Base-by-base conservation (phyloP, 2,113 vertebrate genomes). In the Leptobrachium ailaonicum region DNA sequence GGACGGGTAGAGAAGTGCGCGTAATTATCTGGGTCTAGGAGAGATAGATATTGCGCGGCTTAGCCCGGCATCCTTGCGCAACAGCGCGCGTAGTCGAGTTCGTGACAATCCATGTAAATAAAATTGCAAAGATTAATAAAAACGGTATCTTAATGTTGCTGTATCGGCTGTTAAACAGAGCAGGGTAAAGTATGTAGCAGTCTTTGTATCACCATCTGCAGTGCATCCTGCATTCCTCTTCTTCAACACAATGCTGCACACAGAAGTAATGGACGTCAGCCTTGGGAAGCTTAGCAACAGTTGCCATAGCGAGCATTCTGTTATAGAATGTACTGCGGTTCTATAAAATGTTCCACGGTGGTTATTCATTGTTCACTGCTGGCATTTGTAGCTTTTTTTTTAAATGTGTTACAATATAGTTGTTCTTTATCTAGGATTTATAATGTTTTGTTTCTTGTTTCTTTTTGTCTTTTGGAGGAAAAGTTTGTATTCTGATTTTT, bases 281-380 rank as follows among this genome's bases (percentile, higher is more conserved):
- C 83, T 64, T 76, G 64, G 75, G 71, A 80, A 43, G 72, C 82
- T 78, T 85, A 74, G 4, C 64, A 77, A 63, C 10, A 80, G 82
- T 84, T 85, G 56, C 75, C 69, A 82, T 75, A 86, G 83, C 82
- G 44, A 88, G 77, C 0, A 14, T 63, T 75, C 9, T 32, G 7
- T 54, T 79, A 43, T 54, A 67, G 47, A 47, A 67, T 67, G 11
- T 60, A 67, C 71, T 80, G 78, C 78, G 20, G 78, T 53, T 74
- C 78, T 60, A 80, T 60, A 80, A 80, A 80, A 80, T 41, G 47
- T 67, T 58, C 70, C 70, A 73, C 44, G 60, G 41, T 80, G 71
- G 73, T 80, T 80, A 80, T 74, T 80, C 78, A 80, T 80, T 80
- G 63, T 68, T 80, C 78, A 44, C 53, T 74, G 60, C 68, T 73